Evolutionary conservation across 2,113 vertebrate genomes (phyloP), one percentile per base, ranked within the genome.

Genomic region (Cynocephalus volans): DNA sequence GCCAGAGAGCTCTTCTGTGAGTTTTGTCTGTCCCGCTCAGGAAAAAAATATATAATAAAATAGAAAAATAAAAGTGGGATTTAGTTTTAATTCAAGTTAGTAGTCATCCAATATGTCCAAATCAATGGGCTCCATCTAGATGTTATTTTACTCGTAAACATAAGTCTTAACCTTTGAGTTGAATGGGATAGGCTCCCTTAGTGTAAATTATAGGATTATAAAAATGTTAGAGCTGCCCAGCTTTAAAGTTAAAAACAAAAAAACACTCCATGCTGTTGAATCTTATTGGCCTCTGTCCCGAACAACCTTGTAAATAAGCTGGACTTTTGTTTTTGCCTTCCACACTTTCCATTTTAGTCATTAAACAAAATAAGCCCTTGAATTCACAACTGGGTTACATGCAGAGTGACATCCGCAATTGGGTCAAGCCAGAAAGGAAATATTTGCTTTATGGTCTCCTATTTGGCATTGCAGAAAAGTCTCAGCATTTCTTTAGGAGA

Each of bases 361-460:
- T 88, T 94, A 83, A 88, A 98, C 98, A 97, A 86, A 92, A 92
- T 62, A 45, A 88, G 80, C 87, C 95, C 95, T 93, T 94, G 84
- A 86, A 36, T 80, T 96, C 65, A 31, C 11, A 58, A 45, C 48
- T 77, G 85, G 88, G 84, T 95, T 69, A 23, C 95, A 89, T 58
- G 93, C 97, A 96, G 97, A 97, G 81, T 73, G 97, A 95, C 97
- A 96, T 95, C 96, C 90, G 0, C 82, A 93, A 76, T 75, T 94
- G 93, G 76, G 96, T 95, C 70, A 62, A 92, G 96, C 95, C 96
- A 95, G 95, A 98, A 81, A 84, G 97, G 96, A 98, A 98, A 89
- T 95, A 95, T 76, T 97, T 98, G 95, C 97, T 98, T 97, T 97
- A 95, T 98, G 97, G 98, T 90, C 80, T 91, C 84, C 82, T 97